phyloP scores from a whole-genome alignment of 2,797 vertebrate species.

The Siniperca undulata region DNA sequence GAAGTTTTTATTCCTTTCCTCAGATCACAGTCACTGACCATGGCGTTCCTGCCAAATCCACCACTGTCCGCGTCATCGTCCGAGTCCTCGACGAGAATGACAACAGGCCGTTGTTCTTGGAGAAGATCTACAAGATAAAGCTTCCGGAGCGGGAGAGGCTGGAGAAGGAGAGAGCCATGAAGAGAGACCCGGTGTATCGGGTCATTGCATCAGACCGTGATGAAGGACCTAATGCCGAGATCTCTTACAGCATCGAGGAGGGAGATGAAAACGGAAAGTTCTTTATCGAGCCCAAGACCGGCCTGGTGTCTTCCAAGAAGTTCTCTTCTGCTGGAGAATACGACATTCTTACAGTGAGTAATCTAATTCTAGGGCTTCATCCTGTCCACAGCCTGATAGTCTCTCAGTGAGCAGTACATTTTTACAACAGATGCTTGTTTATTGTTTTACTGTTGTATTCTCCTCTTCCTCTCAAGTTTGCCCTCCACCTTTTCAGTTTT shows the following conservation, averaged over 20 bases:
- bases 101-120: slow-evolving; percentile 94
- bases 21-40: slow-evolving; percentile 94
- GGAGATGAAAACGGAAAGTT: slow-evolving; percentile 96
- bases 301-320: slow-evolving; percentile 96
- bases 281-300: slow-evolving; percentile 98
- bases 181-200: slow-evolving; percentile 93
- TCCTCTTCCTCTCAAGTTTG: slow-evolving; percentile 9
- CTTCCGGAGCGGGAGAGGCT: slow-evolving; percentile 92
- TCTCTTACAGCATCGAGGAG: slow-evolving; percentile 98
- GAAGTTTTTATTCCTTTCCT: slow-evolving; percentile 10
- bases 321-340: slow-evolving; percentile 94
- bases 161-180: slow-evolving; percentile 87
- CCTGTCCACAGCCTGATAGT: not conserved
- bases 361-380: not conserved
- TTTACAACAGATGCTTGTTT: slow-evolving; percentile 40
- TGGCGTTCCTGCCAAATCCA: slow-evolving; percentile 89
- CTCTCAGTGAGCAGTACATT: slow-evolving; percentile 22
- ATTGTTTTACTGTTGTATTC: slow-evolving; percentile 36
- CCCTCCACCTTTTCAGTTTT: not conserved
- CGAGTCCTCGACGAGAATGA: slow-evolving; percentile 97
- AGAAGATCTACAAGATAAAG: slow-evolving; percentile 97
- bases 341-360: slow-evolving; percentile 96
- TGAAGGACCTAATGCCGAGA: slow-evolving; percentile 93
- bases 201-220: slow-evolving; percentile 95
- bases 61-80: slow-evolving; percentile 92